Evolutionary conservation across 2,113 vertebrate genomes (phyloP), one percentile per base, ranked within the genome.

Genomic region (Prunella fulvescens): DNA sequence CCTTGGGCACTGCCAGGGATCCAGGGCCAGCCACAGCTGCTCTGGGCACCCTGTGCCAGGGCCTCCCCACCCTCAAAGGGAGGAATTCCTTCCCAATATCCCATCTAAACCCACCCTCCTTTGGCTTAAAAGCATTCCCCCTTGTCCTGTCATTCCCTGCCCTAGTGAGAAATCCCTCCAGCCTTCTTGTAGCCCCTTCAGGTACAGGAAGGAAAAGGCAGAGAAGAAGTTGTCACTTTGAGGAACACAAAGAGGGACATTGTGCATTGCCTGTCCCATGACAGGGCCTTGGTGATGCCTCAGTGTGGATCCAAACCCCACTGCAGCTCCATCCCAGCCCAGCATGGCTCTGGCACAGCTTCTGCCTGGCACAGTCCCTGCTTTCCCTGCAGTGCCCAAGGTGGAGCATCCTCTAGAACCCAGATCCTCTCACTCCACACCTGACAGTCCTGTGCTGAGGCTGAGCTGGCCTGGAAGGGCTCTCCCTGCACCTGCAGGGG

Each of bases 261-360:
- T 79, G 25, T 28, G 31, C 6, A 0, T 11, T 37, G 37, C 18
- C 65, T 47, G 53, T 40, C 47, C 65, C n/a, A 29, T 0, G 0
- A 10, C 3, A 18, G 15, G n/a, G 70, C 67, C 57, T 29, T 0
- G 0, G 11, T 33, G 62, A 9, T 20, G 6, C 4, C 67, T 51
- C 16, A 8, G 23, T 0, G 1, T 4, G 8, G 40, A 12, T n/a
- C 42, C 3, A 35, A 81, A 57, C 28, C 44, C 16, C n/a, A 1
- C 1, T 22, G 47, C 45, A 86, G 65, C 9, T 24, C 7, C 70
- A 48, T 10, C 53, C 61, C 57, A 61, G 5, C 57, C 58, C 74
- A 42, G 37, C 1, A 22, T 61, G 50, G 26, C 69, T 67, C 18
- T 56, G 65, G 53, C 81, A 79, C 78, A 56, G 31, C 51, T 45